phyloP scores from a whole-genome alignment of 2,797 vertebrate species.

The Tapirus indicus region DNA sequence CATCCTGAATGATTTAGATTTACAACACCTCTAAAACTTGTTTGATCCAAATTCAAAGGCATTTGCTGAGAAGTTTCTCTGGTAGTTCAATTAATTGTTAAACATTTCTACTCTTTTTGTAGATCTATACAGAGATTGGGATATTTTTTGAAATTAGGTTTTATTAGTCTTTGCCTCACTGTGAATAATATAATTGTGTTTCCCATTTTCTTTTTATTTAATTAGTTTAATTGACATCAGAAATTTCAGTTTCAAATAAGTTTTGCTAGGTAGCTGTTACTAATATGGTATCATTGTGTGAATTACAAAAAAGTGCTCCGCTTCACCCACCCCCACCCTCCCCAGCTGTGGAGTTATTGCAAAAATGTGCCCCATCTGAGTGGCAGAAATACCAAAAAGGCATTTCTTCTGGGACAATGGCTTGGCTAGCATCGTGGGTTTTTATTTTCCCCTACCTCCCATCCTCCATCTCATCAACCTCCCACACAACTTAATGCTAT shows the following conservation, averaged over 20 bases:
- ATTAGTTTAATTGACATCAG: background rate
- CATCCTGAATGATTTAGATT: background rate
- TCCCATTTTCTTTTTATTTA: conserved; percentile 33
- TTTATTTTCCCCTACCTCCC: background rate
- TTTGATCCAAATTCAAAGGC: background rate
- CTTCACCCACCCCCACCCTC: rapidly evolving
- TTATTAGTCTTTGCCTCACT: background rate
- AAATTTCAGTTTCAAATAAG: conserved; percentile 10
- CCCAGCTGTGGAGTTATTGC: background rate
- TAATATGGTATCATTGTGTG: background rate
- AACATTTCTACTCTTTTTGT: background rate
- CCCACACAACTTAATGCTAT: background rate
- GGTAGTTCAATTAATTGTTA: background rate
- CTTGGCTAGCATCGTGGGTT: background rate
- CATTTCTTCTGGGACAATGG: background rate
- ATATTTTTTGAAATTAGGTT: conserved; percentile 36
- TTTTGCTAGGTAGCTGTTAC: conserved; percentile 3
- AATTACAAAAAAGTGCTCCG: background rate
- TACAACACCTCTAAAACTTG: background rate
- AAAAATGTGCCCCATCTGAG: background rate
- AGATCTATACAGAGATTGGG: background rate
- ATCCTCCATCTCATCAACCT: background rate
- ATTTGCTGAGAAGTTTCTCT: background rate
- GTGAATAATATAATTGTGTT: background rate
- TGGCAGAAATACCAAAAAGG: background rate